Conservation (phyloP, 1,140 invertebrate species). For the Orius insidiosus region DNA sequence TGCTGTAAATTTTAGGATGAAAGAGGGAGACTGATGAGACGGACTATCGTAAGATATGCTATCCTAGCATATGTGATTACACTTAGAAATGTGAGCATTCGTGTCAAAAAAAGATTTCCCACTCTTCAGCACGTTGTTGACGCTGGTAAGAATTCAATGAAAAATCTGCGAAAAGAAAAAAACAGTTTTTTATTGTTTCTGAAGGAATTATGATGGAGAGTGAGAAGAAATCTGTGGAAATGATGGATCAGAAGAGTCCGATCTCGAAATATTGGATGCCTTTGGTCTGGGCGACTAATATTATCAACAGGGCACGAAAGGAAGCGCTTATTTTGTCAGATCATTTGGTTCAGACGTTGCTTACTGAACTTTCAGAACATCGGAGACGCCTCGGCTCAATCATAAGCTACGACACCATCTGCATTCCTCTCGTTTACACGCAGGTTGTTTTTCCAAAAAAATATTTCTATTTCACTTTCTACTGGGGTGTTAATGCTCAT, state of each 20-base stretch:
- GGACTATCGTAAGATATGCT: conserved; percentile 78
- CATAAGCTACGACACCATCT: conserved; percentile 88
- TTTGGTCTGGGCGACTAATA: conserved; percentile 73
- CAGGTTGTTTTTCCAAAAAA: conserved; percentile 45
- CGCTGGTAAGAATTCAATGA: conserved; percentile 40
- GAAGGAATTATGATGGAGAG: conserved; percentile 73
- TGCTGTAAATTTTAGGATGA: conserved; percentile 56
- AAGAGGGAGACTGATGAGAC: conserved; percentile 60
- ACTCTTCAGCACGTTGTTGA: conserved; percentile 78
- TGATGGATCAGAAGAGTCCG: conserved; percentile 61
- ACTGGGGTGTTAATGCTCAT: not conserved
- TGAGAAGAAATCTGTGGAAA: conserved; percentile 72
- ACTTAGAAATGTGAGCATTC: conserved; percentile 62
- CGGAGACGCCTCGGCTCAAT: conserved; percentile 55
- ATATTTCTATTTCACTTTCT: not conserved
- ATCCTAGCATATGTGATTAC: conserved; percentile 73
- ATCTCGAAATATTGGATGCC: conserved; percentile 90
- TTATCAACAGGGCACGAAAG: conserved; percentile 65
- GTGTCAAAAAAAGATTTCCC: conserved; percentile 74
- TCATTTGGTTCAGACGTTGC: conserved; percentile 66
- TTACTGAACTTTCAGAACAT: conserved; percentile 65
- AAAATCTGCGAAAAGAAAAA: too few species aligned
- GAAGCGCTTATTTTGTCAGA: conserved; percentile 64
- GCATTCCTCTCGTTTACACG: conserved; percentile 90
- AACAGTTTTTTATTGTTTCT: conserved; percentile 5